Evolutionary conservation across 2,113 vertebrate genomes (phyloP), one percentile per base, ranked within the genome.

Genomic region (Psammodynastes pulverulentus): DNA sequence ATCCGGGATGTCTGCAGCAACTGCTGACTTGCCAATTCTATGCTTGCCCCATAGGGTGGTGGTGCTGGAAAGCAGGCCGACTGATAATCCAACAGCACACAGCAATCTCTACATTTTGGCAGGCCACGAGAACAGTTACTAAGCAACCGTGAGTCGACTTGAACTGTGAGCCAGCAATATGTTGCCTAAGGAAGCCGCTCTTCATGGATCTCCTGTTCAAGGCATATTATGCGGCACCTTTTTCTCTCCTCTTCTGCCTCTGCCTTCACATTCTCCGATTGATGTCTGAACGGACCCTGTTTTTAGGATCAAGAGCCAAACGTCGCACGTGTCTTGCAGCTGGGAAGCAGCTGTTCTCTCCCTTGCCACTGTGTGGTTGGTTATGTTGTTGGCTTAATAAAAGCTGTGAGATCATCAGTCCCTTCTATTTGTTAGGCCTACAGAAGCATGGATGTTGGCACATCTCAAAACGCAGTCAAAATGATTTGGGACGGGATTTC

Each of bases 81-180:
- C 99, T 0, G 99, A 99, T 88, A 98, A 99, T 95, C 99, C 98
- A 3, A 98, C 98, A 0, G 99, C 99, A 92, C 97, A 98, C 97
- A 99, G 99, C 97, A 99, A 99, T 96, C 99, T 99, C 93, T 99
- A 99, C 98, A 99, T 99, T 96, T 96, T 99, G 97, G 99, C 99
- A 19, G 99, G 99, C 87, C 99, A 99, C 0, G 99, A 99, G 90
- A 99, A 99, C 95, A 99, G 99, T 97, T 99, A 99, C 98, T 99
- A 97, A 98, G 94, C 96, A 93, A 56, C 92, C 34, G 91, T 51
- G 91, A 87, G 52, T 91, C 45, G 89, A 91, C 62, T 51, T 46
- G 90, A 56, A 62, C 24, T 88, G 9, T 92, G 87, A 91, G 94
- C 94, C 94, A 91, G 85, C 93, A 90, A 19, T 51, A 88, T 67